Evolutionary conservation across 2,113 vertebrate species (phyloP), one percentile per base, ranked within the genome.

Genomic region (Empidonax alnorum): DNA sequence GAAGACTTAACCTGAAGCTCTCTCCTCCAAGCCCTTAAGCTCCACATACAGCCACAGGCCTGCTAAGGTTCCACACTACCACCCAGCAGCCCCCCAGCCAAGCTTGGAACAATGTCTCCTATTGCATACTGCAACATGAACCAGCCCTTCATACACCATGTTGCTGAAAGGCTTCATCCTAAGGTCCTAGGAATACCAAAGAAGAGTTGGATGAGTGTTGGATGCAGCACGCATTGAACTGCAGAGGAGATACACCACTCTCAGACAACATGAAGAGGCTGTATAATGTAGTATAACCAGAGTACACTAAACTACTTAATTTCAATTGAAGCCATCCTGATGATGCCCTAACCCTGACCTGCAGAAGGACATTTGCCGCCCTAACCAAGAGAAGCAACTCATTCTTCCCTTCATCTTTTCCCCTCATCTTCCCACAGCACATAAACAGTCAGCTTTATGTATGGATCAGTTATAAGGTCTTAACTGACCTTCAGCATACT

Each of bases 101-200:
- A 37, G 15, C 11, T 16, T 53, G 35, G 16, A 73, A 35, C 25
- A 9, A 30, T 1, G 1, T 41, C 27, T 58, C 55, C 61, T 14
- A 35, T 1, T 13, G 20, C 56, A 33, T 1, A 1, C 11, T 23
- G 23, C 2, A 3, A 53, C 37, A 42, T 1, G 2, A 73, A 42
- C 13, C 31, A 74, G 59, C 33, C 27, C 65, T 27, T 19, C 17
- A 2, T 3, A 24, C 9, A 22, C 7, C n/a, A 4, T 3, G 0
- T 0, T 19, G 39, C 33, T 30, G 25, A 92, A 76, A 69, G 55
- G 23, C n/a, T 81, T 49, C 3, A 1, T 14, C 2, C 1, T 33
- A 12, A 49, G 25, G 17, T 62, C 23, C 25, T 42, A 47, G 6
- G 6, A 12, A 61, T 35, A 62, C 55, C 7, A 8, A 35, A 10